A percentile compares a stretch with the other conserved stretches of the same genome.
These are phyloP conservation scores for Orycteropus afer DNA, from an alignment of 2,113 vertebrate species.

Conservation along the genomic window DNA sequence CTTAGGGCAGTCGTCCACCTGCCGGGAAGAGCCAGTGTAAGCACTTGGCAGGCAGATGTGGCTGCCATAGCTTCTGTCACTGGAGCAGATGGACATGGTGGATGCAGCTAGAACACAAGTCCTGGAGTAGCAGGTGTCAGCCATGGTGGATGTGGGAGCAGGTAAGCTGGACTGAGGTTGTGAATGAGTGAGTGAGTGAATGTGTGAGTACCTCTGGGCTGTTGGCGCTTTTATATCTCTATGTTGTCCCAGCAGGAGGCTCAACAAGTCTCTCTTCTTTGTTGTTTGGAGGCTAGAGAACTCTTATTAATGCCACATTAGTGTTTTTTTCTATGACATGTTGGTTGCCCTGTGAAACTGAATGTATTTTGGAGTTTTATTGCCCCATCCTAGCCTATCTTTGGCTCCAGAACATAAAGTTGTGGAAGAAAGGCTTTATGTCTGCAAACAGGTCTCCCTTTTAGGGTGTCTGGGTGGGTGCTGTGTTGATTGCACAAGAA, in stretches of 20 bases:
- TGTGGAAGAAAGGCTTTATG: neutral
- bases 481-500: rapidly evolving
- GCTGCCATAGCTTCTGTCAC: neutral
- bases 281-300: neutral
- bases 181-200: neutral
- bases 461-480: neutral
- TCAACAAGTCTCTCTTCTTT: too few species aligned
- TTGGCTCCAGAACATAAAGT: neutral
- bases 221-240: too few species aligned
- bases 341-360: neutral
- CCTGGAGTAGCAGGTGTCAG: neutral
- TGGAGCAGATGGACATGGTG: neutral
- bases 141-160: neutral
- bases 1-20: neutral
- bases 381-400: neutral
- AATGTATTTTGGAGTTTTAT: too few species aligned
- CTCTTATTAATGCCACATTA: neutral
- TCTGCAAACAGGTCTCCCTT: rapidly evolving
- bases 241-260: too few species aligned
- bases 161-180: neutral
- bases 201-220: too few species aligned
- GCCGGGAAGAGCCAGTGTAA: neutral
- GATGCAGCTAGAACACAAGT: neutral
- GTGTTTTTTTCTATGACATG: neutral
- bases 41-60: neutral